A percentile compares a stretch with the other conserved stretches of the same genome.
Conservation (phyloP, 53 echinoderm and acorn worm species). For the Echinarachnius parma region DNA sequence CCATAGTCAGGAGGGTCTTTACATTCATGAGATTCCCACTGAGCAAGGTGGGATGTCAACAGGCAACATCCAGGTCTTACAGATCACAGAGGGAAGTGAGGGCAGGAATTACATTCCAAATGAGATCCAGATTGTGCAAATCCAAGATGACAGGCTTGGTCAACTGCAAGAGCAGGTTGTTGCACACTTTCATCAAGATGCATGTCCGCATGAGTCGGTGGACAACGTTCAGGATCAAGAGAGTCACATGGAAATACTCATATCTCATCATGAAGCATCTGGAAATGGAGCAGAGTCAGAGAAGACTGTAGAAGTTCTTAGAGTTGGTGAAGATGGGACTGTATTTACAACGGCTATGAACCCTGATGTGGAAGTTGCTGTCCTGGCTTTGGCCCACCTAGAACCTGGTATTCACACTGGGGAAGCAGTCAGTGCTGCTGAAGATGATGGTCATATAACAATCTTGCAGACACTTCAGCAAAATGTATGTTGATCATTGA, state of each 20-base stretch:
- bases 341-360: constrained; percentile 24
- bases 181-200: constrained; percentile 7
- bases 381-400: constrained; percentile 27
- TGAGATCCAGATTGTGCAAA: constrained; percentile 19
- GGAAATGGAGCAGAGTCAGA: not conserved
- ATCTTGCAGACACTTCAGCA: constrained; percentile 18
- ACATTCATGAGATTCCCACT: not conserved
- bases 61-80: constrained; percentile 6
- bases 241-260: constrained; percentile 32
- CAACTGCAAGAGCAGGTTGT: not conserved
- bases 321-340: constrained; percentile 26
- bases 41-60: not conserved
- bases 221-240: not conserved
- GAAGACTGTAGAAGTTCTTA: constrained; percentile 16
- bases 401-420: constrained; percentile 24
- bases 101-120: constrained; percentile 2
- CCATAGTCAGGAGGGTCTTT: not conserved
- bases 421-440: not conserved
- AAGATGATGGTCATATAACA: constrained; percentile 13
- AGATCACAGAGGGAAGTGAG: not conserved
- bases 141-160: constrained; percentile 2
- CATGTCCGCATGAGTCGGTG: not conserved
- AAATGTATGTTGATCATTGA: constrained; percentile 12
- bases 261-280: constrained; percentile 7
- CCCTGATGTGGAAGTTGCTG: constrained; percentile 26